A percentile compares a stretch with the other conserved stretches of the same genome.
phyloP scores from a whole-genome alignment of 2,113 vertebrate genomes.

The Corydoras maculifer region DNA sequence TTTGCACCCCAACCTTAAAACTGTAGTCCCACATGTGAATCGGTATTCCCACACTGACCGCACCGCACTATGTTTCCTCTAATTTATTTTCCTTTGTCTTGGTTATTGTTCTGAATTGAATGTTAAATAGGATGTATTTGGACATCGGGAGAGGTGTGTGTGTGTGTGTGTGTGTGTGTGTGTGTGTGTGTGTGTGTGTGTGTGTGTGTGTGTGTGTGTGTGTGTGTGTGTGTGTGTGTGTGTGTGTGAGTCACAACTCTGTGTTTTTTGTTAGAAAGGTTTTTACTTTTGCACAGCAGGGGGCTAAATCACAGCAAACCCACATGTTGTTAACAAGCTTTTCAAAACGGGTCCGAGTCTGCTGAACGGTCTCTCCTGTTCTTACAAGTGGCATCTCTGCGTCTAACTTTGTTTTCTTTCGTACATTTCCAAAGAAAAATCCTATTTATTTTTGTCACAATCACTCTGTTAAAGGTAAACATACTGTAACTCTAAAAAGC shows the following conservation, averaged over 20 bases:
- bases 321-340: conserved; percentile 24
- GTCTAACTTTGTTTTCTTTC: conserved; percentile 11
- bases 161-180: too few species aligned
- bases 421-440: neutral
- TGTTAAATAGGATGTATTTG: neutral
- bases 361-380: neutral
- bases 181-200: too few species aligned
- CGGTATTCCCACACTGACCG: too few species aligned
- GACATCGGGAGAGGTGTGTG: neutral
- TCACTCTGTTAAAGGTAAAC: neutral
- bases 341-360: conserved; percentile 1
- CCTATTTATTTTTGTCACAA: neutral
- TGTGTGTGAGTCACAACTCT: neutral
- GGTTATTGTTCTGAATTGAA: too few species aligned
- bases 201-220: too few species aligned
- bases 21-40: too few species aligned
- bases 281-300: conserved; percentile 2
- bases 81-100: too few species aligned
- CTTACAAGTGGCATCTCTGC: neutral
- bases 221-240: too few species aligned
- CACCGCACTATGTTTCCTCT: too few species aligned
- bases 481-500: neutral
- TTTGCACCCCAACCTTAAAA: too few species aligned
- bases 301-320: conserved; percentile 1
- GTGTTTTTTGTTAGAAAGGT: conserved; percentile 2